These are phyloP conservation scores for Homalodisca vitripennis DNA, from an alignment of 1,140 invertebrate species.

Conservation along the genomic window DNA sequence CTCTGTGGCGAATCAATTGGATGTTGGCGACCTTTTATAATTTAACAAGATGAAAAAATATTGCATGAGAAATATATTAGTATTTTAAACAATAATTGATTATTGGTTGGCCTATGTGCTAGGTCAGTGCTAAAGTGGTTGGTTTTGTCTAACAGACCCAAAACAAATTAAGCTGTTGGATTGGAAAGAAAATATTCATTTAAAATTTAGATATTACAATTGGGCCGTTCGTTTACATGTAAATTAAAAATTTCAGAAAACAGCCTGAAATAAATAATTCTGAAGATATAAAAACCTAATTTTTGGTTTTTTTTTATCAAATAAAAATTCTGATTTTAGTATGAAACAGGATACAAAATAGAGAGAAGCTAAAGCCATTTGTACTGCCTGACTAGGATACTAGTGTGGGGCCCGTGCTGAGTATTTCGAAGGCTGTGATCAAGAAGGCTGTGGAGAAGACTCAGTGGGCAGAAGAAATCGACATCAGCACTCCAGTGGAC, in stretches of 20 bases:
- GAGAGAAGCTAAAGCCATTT: background rate
- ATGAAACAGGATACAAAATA: background rate
- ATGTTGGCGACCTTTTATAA: no score
- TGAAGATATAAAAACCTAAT: background rate
- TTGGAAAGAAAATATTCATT: no score
- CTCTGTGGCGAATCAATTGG: no score
- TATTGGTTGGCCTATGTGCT: no score
- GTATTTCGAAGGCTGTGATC: conserved; percentile 1
- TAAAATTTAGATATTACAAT: background rate
- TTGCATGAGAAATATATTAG: no score
- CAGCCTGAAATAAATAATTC: background rate
- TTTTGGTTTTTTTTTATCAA: background rate
- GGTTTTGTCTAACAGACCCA: no score
- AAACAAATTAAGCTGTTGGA: no score
- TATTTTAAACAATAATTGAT: no score
- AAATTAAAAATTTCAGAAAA: background rate
- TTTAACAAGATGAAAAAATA: no score
- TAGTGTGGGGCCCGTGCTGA: conserved; percentile 15
- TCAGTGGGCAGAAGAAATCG: conserved; percentile 86
- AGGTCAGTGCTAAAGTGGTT: no score
- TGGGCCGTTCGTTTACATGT: background rate
- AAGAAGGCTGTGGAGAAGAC: conserved; percentile 45
- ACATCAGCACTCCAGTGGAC: conserved; percentile 74
- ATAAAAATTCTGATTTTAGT: background rate
- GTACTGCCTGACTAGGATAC: conserved; percentile 4